Conservation (phyloP, 2,888 invertebrate species). For the Hoplodrina ambigua region DNA sequence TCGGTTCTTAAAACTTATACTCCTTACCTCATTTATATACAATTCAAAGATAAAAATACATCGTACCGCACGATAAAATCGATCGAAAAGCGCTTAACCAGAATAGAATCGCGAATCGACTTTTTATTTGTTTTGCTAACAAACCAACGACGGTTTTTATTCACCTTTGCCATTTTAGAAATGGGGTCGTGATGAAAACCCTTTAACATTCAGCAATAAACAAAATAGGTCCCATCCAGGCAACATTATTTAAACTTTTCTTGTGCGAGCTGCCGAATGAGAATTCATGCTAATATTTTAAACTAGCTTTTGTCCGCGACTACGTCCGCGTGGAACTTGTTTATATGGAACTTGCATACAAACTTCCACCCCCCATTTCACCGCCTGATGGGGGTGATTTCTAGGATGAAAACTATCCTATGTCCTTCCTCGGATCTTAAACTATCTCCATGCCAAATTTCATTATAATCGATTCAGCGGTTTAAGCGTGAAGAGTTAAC, state of each 20-base stretch:
- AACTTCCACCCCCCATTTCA: too few relatives aligned
- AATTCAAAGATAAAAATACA: conserved; percentile 51
- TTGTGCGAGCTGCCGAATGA: not conserved
- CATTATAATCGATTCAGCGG: too few relatives aligned
- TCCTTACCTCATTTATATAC: not conserved
- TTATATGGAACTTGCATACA: too few relatives aligned
- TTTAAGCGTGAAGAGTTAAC: too few relatives aligned
- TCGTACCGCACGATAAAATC: conserved; percentile 28
- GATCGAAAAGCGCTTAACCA: conserved; percentile 36
- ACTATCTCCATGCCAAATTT: too few relatives aligned
- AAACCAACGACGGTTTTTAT: conserved; percentile 9
- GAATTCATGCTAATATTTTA: too few relatives aligned
- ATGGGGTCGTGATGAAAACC: conserved; percentile 5
- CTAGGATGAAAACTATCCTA: too few relatives aligned
- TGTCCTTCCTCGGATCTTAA: too few relatives aligned
- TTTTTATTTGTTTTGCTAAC: conserved; percentile 33
- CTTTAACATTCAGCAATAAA: conserved; percentile 1
- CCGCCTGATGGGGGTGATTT: too few relatives aligned
- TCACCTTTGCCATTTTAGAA: conserved; percentile 34
- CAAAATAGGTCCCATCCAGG: not conserved
- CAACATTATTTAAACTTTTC: not conserved
- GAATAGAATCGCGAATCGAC: conserved; percentile 49
- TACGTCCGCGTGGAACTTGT: too few relatives aligned
- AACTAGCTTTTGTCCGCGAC: too few relatives aligned
- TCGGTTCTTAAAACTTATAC: not conserved